A percentile compares a stretch with the other conserved stretches of the same genome.
These are phyloP conservation scores for Nomada ruficornis DNA, from an alignment of 2,888 invertebrate genomes.

Conservation along the genomic window DNA sequence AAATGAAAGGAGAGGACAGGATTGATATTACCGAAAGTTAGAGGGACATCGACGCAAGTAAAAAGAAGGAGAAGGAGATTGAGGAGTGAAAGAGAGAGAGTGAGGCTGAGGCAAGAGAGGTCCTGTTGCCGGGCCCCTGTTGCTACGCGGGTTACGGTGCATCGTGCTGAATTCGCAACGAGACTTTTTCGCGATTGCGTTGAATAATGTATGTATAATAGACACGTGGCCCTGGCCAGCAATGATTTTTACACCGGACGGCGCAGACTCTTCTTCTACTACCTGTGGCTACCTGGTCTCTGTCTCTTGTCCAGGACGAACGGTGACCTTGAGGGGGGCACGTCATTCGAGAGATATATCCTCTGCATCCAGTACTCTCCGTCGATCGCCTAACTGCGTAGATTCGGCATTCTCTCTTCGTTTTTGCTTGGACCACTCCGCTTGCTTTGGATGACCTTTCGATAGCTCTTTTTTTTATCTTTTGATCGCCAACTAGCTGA, in stretches of 20 bases:
- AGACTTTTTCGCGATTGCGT: constrained; percentile 73
- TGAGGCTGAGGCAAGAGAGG: constrained; percentile 64
- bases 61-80: constrained; percentile 44
- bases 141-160: constrained; percentile 80
- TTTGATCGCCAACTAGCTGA: neutral
- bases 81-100: constrained; percentile 56
- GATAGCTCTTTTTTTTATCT: neutral
- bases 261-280: constrained; percentile 37
- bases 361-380: constrained; percentile 61
- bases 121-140: constrained; percentile 75
- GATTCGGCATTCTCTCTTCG: constrained; percentile 18
- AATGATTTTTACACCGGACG: constrained; percentile 54
- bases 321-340: constrained; percentile 55
- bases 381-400: constrained; percentile 53
- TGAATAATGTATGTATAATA: constrained; percentile 75
- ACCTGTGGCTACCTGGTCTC: neutral
- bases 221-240: constrained; percentile 59
- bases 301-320: constrained; percentile 54
- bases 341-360: constrained; percentile 59
- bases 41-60: constrained; percentile 30
- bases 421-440: neutral
- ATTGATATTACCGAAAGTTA: constrained; percentile 48
- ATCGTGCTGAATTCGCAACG: constrained; percentile 80
- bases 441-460: neutral
- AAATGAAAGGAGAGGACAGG: constrained; percentile 34